phyloP scores from a whole-genome alignment of 2,888 invertebrate genomes.

The Cacoxenus indagator region DNA sequence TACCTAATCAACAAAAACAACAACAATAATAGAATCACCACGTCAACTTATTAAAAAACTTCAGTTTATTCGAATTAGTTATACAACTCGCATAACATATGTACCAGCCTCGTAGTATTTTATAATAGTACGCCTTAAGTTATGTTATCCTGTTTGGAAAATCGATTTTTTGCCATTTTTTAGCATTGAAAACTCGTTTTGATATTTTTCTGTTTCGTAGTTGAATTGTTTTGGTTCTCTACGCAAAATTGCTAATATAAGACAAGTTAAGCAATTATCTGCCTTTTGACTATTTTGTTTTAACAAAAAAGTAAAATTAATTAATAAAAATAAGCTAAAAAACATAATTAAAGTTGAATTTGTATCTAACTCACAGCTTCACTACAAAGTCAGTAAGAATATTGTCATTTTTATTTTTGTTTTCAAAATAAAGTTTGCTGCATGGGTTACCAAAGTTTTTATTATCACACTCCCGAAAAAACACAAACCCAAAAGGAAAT shows the following conservation, averaged over 20 bases:
- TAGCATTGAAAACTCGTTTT: slow-evolving; percentile 16
- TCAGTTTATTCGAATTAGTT: neutral
- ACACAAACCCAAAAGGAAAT: slow-evolving; percentile 7
- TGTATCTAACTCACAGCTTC: neutral
- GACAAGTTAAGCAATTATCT: neutral
- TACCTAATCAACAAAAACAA: slow-evolving; percentile 1
- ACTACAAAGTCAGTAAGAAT: slow-evolving; percentile 3
- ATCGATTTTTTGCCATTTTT: slow-evolving; percentile 37
- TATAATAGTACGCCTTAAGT: slow-evolving; percentile 31
- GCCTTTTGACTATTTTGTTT: neutral
- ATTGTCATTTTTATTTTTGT: neutral
- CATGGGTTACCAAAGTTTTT: slow-evolving; percentile 42
- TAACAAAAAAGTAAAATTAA: neutral
- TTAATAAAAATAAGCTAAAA: neutral
- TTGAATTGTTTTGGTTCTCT: slow-evolving; percentile 15
- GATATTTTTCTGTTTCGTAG: slow-evolving; percentile 32
- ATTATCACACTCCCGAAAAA: slow-evolving; percentile 13
- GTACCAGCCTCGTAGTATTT: slow-evolving; percentile 48
- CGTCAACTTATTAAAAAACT: slow-evolving; percentile 30
- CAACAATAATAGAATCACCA: neutral
- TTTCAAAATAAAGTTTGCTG: slow-evolving; percentile 34
- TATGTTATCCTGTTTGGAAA: too few relatives aligned
- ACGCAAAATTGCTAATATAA: neutral
- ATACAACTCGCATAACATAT: neutral
- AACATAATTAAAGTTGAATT: neutral